phyloP scores from a whole-genome alignment of 1,140 invertebrate species.

The Colletes gigas region DNA sequence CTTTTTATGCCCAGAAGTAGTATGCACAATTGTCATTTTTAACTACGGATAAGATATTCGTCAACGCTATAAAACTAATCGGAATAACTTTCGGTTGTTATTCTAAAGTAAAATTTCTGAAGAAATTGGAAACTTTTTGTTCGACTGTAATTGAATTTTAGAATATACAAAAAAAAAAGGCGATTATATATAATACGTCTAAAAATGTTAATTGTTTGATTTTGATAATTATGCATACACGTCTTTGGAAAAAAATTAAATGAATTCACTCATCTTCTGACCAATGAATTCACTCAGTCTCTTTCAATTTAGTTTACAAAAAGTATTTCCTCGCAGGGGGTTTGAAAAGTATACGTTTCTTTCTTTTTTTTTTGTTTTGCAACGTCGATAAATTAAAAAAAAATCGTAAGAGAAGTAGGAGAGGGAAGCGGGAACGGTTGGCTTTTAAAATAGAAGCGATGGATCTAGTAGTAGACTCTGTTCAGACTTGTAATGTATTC shows the following conservation, averaged over 20 bases:
- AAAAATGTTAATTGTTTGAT: not conserved
- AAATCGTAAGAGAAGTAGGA: slow-evolving; percentile 50
- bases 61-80: slow-evolving; percentile 11
- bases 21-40: slow-evolving; percentile 15
- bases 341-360: slow-evolving; percentile 29
- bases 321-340: slow-evolving; percentile 27
- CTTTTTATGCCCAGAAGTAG: slow-evolving; percentile 10
- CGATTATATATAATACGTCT: not conserved
- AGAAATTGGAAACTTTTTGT: not conserved
- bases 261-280: slow-evolving; percentile 16
- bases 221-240: slow-evolving; percentile 36
- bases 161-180: not conserved
- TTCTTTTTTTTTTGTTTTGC: no score
- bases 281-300: slow-evolving; percentile 20
- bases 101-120: slow-evolving; percentile 5
- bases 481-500: slow-evolving; percentile 79
- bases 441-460: slow-evolving; percentile 69
- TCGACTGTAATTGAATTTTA: slow-evolving; percentile 3
- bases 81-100: not conserved
- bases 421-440: slow-evolving; percentile 57
- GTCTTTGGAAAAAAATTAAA: slow-evolving; percentile 21
- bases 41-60: slow-evolving; percentile 15
- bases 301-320: slow-evolving; percentile 44
- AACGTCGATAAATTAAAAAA: slow-evolving; percentile 30
- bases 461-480: slow-evolving; percentile 75